phyloP scores from a whole-genome alignment of 2,888 invertebrate genomes.

The Uropetala carovei region DNA sequence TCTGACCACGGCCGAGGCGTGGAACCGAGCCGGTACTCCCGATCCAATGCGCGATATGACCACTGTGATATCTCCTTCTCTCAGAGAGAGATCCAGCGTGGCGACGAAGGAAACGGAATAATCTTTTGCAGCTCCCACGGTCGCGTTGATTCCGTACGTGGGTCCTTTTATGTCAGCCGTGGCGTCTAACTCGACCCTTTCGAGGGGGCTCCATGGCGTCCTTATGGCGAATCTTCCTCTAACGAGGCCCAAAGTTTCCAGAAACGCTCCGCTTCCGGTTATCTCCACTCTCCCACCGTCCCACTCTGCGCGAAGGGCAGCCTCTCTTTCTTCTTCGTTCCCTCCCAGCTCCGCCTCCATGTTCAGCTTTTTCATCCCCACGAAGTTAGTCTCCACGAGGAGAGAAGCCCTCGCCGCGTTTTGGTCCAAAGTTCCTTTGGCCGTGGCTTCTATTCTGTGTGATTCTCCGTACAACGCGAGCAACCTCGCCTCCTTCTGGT shows the following conservation, averaged over 20 bases:
- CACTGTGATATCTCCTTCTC: conserved; percentile 5
- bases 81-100: not conserved
- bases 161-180: conserved; percentile 15
- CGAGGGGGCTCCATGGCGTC: conserved; percentile 19
- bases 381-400: conserved; percentile 8
- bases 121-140: conserved; percentile 23
- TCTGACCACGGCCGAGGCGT: conserved; percentile 24
- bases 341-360: conserved; percentile 32
- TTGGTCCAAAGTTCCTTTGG: conserved; percentile 5
- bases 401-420: conserved; percentile 23
- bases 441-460: conserved; percentile 33
- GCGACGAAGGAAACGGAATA: not conserved
- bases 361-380: conserved; percentile 3
- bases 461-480: conserved; percentile 18
- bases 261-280: not conserved
- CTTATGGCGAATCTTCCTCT: conserved; percentile 33
- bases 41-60: not conserved
- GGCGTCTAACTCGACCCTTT: conserved; percentile 10
- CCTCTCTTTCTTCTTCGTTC: conserved; percentile 39
- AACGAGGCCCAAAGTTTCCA: not conserved
- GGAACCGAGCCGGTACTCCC: not conserved
- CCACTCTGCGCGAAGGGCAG: conserved; percentile 31
- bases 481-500: conserved; percentile 1
- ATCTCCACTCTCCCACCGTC: conserved; percentile 52
- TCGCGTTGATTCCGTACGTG: conserved; percentile 36